Conservation (phyloP, 2,797 vertebrate species). For the Tokudaia muenninki region DNA sequence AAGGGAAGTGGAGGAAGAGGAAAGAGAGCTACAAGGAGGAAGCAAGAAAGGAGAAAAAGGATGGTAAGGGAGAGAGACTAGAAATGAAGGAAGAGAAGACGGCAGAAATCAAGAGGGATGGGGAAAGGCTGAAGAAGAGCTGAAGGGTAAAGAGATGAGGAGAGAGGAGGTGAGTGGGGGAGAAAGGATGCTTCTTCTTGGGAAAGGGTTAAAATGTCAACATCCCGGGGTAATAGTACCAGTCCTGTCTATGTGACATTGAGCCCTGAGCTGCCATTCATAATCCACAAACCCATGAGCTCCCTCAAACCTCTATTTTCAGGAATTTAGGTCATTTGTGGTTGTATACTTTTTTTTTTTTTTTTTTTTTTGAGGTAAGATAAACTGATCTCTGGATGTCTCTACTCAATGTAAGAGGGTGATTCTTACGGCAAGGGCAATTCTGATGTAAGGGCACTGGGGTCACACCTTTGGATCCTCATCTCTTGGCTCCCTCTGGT, state of each 20-base stretch:
- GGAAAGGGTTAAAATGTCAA: neutral
- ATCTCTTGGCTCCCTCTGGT: neutral
- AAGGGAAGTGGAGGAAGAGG: too few species aligned
- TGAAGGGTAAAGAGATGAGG: too few species aligned
- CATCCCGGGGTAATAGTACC: neutral
- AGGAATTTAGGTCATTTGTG: neutral
- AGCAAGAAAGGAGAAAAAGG: neutral
- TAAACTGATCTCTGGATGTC: neutral
- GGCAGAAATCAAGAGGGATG: too few species aligned
- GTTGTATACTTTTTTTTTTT: neutral
- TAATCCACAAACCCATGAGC: neutral
- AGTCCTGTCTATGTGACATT: accelerated
- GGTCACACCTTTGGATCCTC: neutral
- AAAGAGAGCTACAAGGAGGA: too few species aligned
- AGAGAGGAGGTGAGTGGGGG: neutral
- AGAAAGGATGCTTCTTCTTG: neutral
- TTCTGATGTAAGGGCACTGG: accelerated
- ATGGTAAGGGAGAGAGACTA: neutral
- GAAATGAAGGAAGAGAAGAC: too few species aligned
- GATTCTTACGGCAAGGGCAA: neutral
- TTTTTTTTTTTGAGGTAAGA: neutral
- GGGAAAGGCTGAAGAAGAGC: neutral
- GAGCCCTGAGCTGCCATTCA: neutral
- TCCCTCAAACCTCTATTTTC: neutral
- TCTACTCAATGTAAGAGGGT: neutral